These are phyloP conservation scores for Orius insidiosus DNA, from an alignment of 1,140 invertebrate species.

Conservation along the genomic window DNA sequence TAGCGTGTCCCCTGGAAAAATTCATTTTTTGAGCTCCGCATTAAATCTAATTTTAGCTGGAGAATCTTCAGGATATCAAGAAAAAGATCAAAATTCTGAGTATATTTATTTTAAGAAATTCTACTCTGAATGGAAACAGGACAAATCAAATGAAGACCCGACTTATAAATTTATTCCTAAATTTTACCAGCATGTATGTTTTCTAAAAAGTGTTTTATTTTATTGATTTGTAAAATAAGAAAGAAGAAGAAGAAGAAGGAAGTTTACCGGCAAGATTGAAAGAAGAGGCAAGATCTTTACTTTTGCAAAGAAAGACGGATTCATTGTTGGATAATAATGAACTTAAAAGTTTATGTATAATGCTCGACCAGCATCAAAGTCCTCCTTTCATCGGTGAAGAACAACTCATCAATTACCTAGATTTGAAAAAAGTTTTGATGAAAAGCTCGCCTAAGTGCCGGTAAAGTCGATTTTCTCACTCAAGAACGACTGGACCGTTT, in stretches of 20 bases:
- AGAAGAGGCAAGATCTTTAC: conserved; percentile 13
- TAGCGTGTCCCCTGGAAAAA: no score
- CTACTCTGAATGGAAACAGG: conserved; percentile 5
- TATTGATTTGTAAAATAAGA: no score
- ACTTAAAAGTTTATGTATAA: conserved; percentile 12
- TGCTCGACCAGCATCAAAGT: conserved; percentile 12
- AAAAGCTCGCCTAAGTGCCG: conserved; percentile 12
- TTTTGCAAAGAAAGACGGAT: conserved; percentile 9
- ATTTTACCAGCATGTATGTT: conserved; percentile 5
- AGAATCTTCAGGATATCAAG: no score
- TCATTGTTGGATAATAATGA: conserved; percentile 13
- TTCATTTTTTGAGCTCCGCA: no score
- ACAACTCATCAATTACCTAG: conserved; percentile 12
- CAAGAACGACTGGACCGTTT: no score
- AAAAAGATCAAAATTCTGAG: no score
- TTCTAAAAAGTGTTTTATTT: background rate
- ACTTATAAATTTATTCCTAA: conserved; percentile 2
- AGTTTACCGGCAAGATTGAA: conserved; percentile 11
- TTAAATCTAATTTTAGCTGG: no score
- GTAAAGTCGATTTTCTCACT: background rate
- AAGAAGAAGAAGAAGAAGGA: conserved; percentile 6
- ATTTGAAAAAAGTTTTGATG: conserved; percentile 11
- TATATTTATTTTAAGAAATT: background rate
- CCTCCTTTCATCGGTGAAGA: conserved; percentile 11
- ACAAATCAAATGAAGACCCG: background rate